Evolutionary conservation across 2,113 vertebrate genomes (phyloP).

Genomic region (Petroica traversi): DNA sequence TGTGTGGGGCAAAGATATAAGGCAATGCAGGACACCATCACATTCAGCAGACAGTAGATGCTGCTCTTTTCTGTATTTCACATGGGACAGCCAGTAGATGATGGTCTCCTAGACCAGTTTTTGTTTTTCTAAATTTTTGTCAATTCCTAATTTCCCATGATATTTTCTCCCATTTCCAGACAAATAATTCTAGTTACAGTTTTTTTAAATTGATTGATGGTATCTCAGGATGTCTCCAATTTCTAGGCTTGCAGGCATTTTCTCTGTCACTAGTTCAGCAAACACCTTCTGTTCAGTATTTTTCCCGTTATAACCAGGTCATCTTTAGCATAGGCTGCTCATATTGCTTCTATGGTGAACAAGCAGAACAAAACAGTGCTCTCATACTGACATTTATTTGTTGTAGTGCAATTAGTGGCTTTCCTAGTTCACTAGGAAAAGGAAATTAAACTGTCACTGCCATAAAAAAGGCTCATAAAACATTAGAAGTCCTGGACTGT

Average conservation of each 20-base stretch:
- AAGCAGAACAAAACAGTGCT: neutral
- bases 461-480: neutral
- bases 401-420: neutral
- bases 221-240: neutral
- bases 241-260: neutral
- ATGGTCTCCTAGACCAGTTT: neutral
- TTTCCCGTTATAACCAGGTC: neutral
- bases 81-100: neutral
- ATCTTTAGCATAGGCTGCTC: neutral
- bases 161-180: neutral
- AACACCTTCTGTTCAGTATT: neutral
- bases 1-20: neutral
- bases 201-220: neutral
- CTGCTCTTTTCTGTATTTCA: neutral
- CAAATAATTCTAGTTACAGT: neutral
- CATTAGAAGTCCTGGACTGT: neutral
- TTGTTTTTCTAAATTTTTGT: neutral
- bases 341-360: fast-evolving
- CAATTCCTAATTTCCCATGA: neutral
- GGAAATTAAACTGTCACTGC: neutral
- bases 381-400: neutral
- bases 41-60: neutral
- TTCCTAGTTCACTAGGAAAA: neutral
- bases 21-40: neutral
- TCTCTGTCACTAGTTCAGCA: neutral